Evolutionary conservation across 2,888 invertebrate species (phyloP).

Genomic region (Megamerina dolium): DNA sequence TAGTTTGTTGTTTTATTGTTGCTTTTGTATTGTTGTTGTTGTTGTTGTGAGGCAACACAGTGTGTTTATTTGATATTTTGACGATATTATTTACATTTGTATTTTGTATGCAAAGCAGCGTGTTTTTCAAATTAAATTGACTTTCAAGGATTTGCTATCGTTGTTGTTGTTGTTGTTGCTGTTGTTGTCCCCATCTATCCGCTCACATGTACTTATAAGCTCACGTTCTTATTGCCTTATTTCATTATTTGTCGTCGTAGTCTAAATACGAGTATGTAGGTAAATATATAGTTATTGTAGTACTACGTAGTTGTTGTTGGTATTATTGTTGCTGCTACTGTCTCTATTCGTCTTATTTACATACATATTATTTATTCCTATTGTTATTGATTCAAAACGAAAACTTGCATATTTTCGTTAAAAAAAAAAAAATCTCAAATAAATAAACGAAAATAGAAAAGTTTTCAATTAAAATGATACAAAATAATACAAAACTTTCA

Average conservation of each 20-base stretch:
- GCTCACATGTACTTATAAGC: not conserved
- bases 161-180: not conserved
- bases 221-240: not conserved
- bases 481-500: too few species aligned
- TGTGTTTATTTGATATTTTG: too few species aligned
- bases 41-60: too few species aligned
- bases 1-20: not conserved
- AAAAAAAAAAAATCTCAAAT: not conserved
- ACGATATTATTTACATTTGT: slow-evolving; percentile 17
- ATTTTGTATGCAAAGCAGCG: slow-evolving; percentile 20
- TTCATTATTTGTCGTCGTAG: not conserved
- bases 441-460: not conserved
- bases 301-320: not conserved
- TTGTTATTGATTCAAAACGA: slow-evolving; percentile 8
- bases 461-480: not conserved
- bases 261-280: not conserved
- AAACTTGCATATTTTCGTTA: slow-evolving; percentile 5
- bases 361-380: not conserved
- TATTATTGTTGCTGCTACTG: slow-evolving; percentile 1
- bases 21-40: not conserved
- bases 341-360: not conserved
- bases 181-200: not conserved
- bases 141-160: slow-evolving; percentile 15
- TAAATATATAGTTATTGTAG: too few species aligned
- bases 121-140: slow-evolving; percentile 18